phyloP scores from a whole-genome alignment of 1,140 invertebrate genomes.

The Caenorhabditis latens region DNA sequence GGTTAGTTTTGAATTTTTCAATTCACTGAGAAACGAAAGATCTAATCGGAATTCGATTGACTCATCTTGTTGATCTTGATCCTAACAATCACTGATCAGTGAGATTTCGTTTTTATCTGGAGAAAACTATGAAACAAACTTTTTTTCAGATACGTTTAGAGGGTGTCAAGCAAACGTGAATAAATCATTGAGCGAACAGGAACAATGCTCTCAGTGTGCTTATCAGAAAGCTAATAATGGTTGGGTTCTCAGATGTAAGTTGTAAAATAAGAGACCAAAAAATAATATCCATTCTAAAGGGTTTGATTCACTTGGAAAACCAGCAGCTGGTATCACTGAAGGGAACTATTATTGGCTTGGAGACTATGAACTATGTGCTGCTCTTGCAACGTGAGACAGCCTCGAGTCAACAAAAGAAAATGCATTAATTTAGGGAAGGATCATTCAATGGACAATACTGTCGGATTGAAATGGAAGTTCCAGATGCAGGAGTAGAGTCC shows the following conservation, averaged over 20 bases:
- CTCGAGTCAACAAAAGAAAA: neutral
- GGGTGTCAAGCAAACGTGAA: constrained; percentile 66
- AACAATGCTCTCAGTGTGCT: constrained; percentile 70
- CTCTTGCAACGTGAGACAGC: constrained; percentile 63
- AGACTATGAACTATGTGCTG: constrained; percentile 75
- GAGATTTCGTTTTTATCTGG: neutral
- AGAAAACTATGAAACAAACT: neutral
- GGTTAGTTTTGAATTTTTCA: neutral
- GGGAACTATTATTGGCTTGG: constrained; percentile 78
- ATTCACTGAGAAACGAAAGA: neutral
- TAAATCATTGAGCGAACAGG: constrained; percentile 57
- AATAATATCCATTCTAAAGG: constrained; percentile 60
- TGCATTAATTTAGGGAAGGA: constrained; percentile 65
- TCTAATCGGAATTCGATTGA: neutral
- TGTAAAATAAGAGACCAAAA: no score
- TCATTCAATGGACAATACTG: constrained; percentile 75
- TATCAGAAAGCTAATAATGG: constrained; percentile 66
- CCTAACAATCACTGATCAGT: no score
- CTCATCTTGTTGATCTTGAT: neutral
- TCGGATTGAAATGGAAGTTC: constrained; percentile 73
- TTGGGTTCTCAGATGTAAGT: constrained; percentile 74
- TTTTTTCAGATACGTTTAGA: constrained; percentile 37
- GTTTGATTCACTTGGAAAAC: constrained; percentile 76
- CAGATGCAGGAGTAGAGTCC: constrained; percentile 59
- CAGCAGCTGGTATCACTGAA: constrained; percentile 75